A percentile compares a stretch with the other conserved stretches of the same genome.
Conservation (phyloP, 2,888 invertebrate genomes). For the Lacanobia wlatinum region DNA sequence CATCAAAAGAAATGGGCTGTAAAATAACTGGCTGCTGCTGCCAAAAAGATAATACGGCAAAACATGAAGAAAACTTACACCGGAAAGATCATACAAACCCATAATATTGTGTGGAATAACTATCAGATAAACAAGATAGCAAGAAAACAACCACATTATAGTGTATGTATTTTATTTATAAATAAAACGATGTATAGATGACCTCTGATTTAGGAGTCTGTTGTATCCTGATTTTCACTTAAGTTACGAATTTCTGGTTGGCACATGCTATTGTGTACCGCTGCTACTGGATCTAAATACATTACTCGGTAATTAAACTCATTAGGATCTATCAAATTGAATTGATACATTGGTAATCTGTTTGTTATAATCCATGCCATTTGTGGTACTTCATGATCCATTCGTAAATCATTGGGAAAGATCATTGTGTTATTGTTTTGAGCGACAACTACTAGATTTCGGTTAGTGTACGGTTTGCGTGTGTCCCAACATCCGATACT, state of each 20-base stretch:
- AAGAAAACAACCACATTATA: constrained; percentile 17
- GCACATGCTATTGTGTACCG: constrained; percentile 92
- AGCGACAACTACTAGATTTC: constrained; percentile 92
- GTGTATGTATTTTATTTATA: constrained; percentile 40
- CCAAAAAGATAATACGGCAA: constrained; percentile 4
- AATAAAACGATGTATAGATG: constrained; percentile 33
- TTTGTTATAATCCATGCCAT: constrained; percentile 95
- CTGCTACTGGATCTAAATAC: constrained; percentile 91
- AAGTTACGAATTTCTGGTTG: constrained; percentile 55
- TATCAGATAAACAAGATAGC: not conserved
- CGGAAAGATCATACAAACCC: not conserved
- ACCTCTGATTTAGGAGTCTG: constrained; percentile 6
- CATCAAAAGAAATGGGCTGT: not conserved
- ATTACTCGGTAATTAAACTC: constrained; percentile 94
- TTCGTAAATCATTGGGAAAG: constrained; percentile 95
- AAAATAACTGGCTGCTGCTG: not conserved
- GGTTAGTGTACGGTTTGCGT: constrained; percentile 92
- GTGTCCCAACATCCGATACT: constrained; percentile 96
- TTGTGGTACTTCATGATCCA: constrained; percentile 93
- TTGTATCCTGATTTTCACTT: constrained; percentile 17
- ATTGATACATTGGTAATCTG: constrained; percentile 94
- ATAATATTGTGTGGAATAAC: not conserved
- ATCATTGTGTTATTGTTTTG: constrained; percentile 92
- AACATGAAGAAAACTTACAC: not conserved
- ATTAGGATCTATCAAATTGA: constrained; percentile 92